These are phyloP conservation scores for Trissolcus japonicus DNA, from an alignment of 2,888 invertebrate genomes.

Conservation along the genomic window DNA sequence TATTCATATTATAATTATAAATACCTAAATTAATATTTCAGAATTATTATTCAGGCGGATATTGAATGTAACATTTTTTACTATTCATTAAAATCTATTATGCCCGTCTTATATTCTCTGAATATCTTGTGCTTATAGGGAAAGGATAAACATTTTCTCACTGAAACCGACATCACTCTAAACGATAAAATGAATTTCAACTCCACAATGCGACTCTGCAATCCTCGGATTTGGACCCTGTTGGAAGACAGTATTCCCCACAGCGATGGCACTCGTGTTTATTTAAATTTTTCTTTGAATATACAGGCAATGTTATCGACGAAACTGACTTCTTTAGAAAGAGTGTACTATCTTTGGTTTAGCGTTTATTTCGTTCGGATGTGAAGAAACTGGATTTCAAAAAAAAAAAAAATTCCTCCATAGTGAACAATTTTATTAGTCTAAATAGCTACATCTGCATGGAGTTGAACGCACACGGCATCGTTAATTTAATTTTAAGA, in stretches of 20 bases:
- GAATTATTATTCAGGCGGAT: too few species aligned
- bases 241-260: conserved; percentile 34
- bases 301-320: conserved; percentile 47
- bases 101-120: too few species aligned
- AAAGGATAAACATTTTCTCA: conserved; percentile 23
- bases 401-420: too few species aligned
- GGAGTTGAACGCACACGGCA: too few species aligned
- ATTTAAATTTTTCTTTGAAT: conserved; percentile 57
- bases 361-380: conserved; percentile 48
- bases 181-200: conserved; percentile 63
- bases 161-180: conserved; percentile 36
- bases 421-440: too few species aligned
- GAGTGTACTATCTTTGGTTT: conserved; percentile 59
- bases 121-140: too few species aligned
- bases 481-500: too few species aligned
- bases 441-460: too few species aligned
- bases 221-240: conserved; percentile 41
- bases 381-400: conserved; percentile 59
- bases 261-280: conserved; percentile 58
- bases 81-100: too few species aligned
- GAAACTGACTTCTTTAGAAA: conserved; percentile 38
- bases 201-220: conserved; percentile 45
- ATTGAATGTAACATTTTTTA: too few species aligned
- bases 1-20: too few species aligned
- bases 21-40: too few species aligned